Evolutionary conservation across 37 sponge, comb jelly and placozoan genomes (phyloP), one percentile per base, ranked within the genome.

Genomic region (Aphrocallistes beatrix): DNA sequence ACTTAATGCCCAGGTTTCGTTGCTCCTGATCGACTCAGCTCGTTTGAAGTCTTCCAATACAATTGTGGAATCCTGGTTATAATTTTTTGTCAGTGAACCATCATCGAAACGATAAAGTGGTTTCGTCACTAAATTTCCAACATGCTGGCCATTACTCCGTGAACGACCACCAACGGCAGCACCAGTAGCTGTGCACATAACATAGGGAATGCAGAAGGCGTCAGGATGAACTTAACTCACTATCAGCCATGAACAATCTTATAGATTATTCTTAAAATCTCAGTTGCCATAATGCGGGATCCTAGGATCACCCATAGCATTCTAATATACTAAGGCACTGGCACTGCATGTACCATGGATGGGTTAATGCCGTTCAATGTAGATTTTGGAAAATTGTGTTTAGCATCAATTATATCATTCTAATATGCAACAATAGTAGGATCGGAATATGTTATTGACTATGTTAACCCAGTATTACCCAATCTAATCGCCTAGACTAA

Each of bases 141-240:
- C 75, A 32, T 60, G 17, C 75, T 60, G 75, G 21, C 32, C 75
- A 32, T 21, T 3, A 60, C 25, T 13, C 75, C 34, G 25, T 60
- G 75, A 60, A 60, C 34, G 75, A 30, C 75, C 75, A 60, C 75
- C 75, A 60, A 60, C 75, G n/a, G 28, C 75, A 60, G 34, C 32
- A 60, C 32, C 75, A 60, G 75, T 25, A 60, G 75, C 75, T 60
- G 75, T 60, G 75, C 10, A 60, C 75, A 60, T 3, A 60, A 60
- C 75, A 60, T 30, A 60, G 75, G 75, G 75, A 60, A 60, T 60
- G 34, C 75, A 32, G 75, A 60, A 60, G 75, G 75, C 75, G 75
- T 30, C 75, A 60, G 75, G 75, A 30, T 28, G 10, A 30, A 60
- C 75, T 60, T 30, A 25, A 60, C 75, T 60, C 75, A 60, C 34